Evolutionary conservation across 1,140 invertebrate genomes (phyloP).

Genomic region (Ostrea denselamellosa): DNA sequence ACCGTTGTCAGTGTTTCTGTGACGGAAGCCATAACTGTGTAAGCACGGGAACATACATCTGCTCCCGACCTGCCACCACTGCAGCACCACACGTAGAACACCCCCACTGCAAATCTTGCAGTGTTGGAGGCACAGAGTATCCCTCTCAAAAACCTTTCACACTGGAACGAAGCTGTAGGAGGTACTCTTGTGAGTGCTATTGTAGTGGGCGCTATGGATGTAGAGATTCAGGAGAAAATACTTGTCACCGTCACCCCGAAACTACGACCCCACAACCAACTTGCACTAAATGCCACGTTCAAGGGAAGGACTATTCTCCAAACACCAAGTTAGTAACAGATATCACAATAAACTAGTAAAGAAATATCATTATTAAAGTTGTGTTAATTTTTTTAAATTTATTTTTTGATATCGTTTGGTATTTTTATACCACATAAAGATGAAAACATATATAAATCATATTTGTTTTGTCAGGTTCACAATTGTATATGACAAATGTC

Average conservation of each 20-base stretch:
- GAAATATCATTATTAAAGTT: not conserved
- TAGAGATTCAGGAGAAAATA: constrained; percentile 32
- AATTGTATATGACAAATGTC: constrained; percentile 48
- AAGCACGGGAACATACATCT: constrained; percentile 20
- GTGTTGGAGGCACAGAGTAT: constrained; percentile 40
- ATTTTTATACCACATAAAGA: no score
- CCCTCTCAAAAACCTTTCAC: constrained; percentile 25
- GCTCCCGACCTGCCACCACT: not conserved
- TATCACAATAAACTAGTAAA: not conserved
- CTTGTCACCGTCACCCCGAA: not conserved
- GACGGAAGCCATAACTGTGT: constrained; percentile 48
- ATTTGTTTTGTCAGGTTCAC: constrained; percentile 46
- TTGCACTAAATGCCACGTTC: not conserved
- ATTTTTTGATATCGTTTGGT: not conserved
- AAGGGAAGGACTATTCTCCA: constrained; percentile 11
- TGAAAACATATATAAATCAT: not conserved
- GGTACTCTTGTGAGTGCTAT: constrained; percentile 55
- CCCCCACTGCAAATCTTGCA: constrained; percentile 42
- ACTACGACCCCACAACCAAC: not conserved
- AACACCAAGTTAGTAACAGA: not conserved
- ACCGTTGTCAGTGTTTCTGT: constrained; percentile 53
- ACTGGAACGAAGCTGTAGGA: constrained; percentile 50
- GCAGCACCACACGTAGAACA: not conserved
- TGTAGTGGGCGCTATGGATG: constrained; percentile 53
- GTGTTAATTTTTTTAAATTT: no score